Base-by-base conservation (phyloP, 1,140 invertebrate genomes). In the Oryzaephilus surinamensis region DNA sequence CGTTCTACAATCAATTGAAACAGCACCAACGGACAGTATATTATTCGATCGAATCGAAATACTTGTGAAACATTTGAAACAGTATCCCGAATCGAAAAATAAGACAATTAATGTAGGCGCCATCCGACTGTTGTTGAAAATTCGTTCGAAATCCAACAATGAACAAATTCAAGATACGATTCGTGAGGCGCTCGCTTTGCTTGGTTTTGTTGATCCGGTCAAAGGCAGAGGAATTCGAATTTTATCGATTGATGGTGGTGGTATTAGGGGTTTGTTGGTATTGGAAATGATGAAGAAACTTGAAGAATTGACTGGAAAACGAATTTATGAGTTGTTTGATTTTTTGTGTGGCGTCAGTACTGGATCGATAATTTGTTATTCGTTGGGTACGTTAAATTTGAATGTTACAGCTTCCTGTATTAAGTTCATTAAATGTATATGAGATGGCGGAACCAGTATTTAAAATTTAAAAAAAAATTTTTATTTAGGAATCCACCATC, bases 341-440 rank as follows among this genome's bases (percentile, higher is more conserved):
- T 85, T 85, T 44, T 81, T 96, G 45, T 86, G 87, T 57, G 92
- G 92, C 4, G 90, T 95, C 3, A 91, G 85, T 57, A 95, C 91
- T 6, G 90, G 90, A 33, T 79, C 82, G 7, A 83, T 88, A 50
- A 66, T 85, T 10, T 73, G 76, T 6, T 72, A 73, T 49, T 69
- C 75, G 34, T 63, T 84, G 53, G 75, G 74, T 76, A 63, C 5
- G 7, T 23, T 23, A 23, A 23, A n/a, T n/a, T n/a, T n/a, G n/a
- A n/a, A n/a, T n/a, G n/a, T n/a, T n/a, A n/a, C n/a, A n/a, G n/a
- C n/a, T n/a, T n/a, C n/a, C n/a, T n/a, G n/a, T n/a, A n/a, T n/a
- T n/a, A n/a, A n/a, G n/a, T n/a, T n/a, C n/a, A n/a, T n/a, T n/a
- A n/a, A n/a, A n/a, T n/a, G n/a, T n/a, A n/a, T n/a, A n/a, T n/a